Evolutionary conservation across 2,113 vertebrate species (phyloP).

Genomic region (Rhynchopsitta pachyrhyncha): DNA sequence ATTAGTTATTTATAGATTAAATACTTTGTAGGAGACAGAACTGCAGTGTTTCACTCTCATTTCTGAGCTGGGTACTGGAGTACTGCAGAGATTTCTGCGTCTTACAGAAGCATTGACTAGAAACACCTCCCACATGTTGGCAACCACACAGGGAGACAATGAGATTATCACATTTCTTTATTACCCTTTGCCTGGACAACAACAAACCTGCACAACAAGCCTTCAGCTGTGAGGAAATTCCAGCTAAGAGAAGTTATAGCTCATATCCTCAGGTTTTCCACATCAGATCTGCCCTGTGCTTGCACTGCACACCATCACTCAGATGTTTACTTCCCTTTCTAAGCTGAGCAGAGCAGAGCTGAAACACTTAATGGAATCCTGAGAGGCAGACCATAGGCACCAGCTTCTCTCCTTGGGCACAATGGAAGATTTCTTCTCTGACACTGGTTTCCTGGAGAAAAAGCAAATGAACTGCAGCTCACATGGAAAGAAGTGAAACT

Average conservation of each 20-base stretch:
- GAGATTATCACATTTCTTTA: not conserved
- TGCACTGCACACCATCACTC: not conserved
- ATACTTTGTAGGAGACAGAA: not conserved
- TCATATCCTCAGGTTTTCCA: not conserved
- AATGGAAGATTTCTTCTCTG: not conserved
- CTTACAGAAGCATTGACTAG: not conserved
- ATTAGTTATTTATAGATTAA: constrained; percentile 21
- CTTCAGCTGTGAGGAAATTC: not conserved
- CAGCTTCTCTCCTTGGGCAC: not conserved
- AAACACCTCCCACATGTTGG: not conserved
- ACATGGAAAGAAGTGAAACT: not conserved
- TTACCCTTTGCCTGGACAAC: not conserved
- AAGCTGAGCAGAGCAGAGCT: not conserved
- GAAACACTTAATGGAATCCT: not conserved
- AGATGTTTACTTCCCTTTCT: not conserved
- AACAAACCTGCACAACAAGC: not conserved
- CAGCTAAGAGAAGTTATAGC: not conserved
- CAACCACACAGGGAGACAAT: not conserved
- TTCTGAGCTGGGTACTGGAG: not conserved
- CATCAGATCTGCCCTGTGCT: not conserved
- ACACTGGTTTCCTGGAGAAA: not conserved
- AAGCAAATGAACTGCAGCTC: not conserved
- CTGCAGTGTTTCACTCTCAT: not conserved
- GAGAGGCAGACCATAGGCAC: not conserved
- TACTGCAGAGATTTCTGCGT: not conserved